Base-by-base conservation (phyloP, 2,888 invertebrate species). In the Altica lythri region DNA sequence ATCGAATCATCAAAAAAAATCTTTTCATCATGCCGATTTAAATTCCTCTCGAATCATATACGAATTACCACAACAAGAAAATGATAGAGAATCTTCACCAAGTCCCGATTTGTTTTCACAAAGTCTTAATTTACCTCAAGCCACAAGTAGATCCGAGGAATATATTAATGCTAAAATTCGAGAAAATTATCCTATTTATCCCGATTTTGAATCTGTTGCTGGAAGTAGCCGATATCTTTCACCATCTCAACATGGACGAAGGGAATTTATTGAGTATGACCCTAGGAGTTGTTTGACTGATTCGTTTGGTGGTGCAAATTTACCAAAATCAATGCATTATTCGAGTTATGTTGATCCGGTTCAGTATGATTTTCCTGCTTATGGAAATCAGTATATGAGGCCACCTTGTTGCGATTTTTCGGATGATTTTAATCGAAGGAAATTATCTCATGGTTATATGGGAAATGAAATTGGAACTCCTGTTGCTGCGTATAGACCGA, bases 171-270 rank as follows among this genome's bases (percentile, higher is more conserved):
- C 27, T 8, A 47, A 47, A 27, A 27, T 47, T 14, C 2, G 22
- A 10, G 32, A 45, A 13, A 45, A 45, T n/a, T 45, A 45, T n/a
- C 45, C 45, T 6, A 14, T 45, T 2, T 45, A 45, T 27, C 22
- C 45, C 5, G 45, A 34, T 9, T 30, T 18, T 8, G 30, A 30
- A 12, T 14, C 25, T 17, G 17, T n/a, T n/a, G n/a, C 14, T 0
- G 27, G 27, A 16, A 10, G 5, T 16, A 9, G 8, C 1, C 16
- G n/a, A n/a, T n/a, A n/a, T n/a, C n/a, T n/a, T n/a, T n/a, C n/a
- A n/a, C n/a, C n/a, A n/a, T n/a, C n/a, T n/a, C n/a, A n/a, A n/a
- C n/a, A n/a, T n/a, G n/a, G n/a, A n/a, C n/a, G n/a, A n/a, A n/a
- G n/a, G n/a, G n/a, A n/a, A n/a, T n/a, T n/a, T n/a, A n/a, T n/a